Percentiles rank a stretch among this genome's conserved stretches.
phyloP scores from a whole-genome alignment of 2,113 vertebrate species.

The Scolopax mira region DNA sequence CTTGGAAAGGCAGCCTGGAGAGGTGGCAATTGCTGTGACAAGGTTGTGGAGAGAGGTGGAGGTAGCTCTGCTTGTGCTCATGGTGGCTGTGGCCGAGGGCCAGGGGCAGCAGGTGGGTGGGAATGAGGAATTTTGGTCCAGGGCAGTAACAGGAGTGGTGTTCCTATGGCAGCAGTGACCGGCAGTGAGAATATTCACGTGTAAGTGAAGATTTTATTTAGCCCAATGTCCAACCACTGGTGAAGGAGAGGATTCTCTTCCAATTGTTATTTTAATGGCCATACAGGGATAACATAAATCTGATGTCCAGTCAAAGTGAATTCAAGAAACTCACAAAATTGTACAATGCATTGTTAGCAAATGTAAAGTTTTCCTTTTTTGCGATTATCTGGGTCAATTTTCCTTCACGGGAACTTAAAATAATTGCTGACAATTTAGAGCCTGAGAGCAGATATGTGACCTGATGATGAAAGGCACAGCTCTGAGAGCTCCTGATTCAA shows the following conservation, averaged over 20 bases:
- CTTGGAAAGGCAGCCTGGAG: background rate
- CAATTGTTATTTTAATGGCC: background rate
- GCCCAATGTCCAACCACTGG: background rate
- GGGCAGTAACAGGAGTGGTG: rapidly evolving
- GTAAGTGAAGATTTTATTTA: background rate
- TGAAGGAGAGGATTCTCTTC: background rate
- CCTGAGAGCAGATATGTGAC: background rate
- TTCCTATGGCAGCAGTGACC: background rate
- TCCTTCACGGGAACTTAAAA: background rate
- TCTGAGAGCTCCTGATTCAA: slow-evolving; percentile 12
- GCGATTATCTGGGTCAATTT: background rate
- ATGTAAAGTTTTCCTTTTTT: background rate
- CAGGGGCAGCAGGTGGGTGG: background rate
- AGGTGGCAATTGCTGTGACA: rapidly evolving
- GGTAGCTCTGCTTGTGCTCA: background rate
- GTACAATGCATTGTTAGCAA: background rate
- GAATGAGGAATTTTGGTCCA: background rate
- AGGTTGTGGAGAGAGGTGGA: background rate
- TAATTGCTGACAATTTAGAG: slow-evolving; percentile 38
- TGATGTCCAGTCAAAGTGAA: background rate
- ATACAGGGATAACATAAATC: background rate
- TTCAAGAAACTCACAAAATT: background rate
- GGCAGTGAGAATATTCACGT: background rate
- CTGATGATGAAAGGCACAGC: background rate
- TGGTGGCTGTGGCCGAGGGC: background rate